Evolutionary conservation across 1,140 invertebrate species (phyloP).

Genomic region (Oedothorax gibbosus): DNA sequence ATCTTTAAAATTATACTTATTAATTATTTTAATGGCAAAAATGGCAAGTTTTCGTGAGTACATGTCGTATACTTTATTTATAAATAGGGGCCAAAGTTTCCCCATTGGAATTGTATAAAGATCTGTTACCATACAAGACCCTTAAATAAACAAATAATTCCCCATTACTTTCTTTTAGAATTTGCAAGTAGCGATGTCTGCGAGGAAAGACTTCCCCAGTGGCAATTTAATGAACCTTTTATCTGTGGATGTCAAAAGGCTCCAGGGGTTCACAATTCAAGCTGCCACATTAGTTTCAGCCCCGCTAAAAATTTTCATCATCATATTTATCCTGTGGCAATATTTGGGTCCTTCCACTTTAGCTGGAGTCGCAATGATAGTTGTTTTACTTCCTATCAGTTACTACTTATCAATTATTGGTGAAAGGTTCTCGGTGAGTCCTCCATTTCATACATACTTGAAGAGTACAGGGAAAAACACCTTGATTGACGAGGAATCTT

Average conservation of each 20-base stretch:
- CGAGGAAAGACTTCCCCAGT: conserved; percentile 76
- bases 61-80: too few relatives aligned
- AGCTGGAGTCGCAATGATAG: conserved; percentile 69
- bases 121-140: too few relatives aligned
- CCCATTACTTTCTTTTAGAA: conserved; percentile 51
- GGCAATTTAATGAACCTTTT: conserved; percentile 94
- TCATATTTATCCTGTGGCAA: conserved; percentile 90
- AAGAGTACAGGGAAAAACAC: too few relatives aligned
- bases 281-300: conserved; percentile 97
- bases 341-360: conserved; percentile 72
- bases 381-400: conserved; percentile 70
- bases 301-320: conserved; percentile 88
- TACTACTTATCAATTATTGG: conserved; percentile 68
- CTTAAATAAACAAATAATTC: too few relatives aligned
- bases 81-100: too few relatives aligned
- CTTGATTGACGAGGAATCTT: too few relatives aligned
- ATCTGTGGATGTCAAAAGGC: conserved; percentile 86
- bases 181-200: conserved; percentile 66
- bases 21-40: too few relatives aligned
- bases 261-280: conserved; percentile 88
- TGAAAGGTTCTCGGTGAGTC: conserved; percentile 63
- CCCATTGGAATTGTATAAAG: too few relatives aligned
- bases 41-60: too few relatives aligned
- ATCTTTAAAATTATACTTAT: too few relatives aligned
- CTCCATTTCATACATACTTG: too few relatives aligned